Evolutionary conservation across 2,888 invertebrate species (phyloP), one percentile per base, ranked within the genome.

Genomic region (Microchrysa polita): DNA sequence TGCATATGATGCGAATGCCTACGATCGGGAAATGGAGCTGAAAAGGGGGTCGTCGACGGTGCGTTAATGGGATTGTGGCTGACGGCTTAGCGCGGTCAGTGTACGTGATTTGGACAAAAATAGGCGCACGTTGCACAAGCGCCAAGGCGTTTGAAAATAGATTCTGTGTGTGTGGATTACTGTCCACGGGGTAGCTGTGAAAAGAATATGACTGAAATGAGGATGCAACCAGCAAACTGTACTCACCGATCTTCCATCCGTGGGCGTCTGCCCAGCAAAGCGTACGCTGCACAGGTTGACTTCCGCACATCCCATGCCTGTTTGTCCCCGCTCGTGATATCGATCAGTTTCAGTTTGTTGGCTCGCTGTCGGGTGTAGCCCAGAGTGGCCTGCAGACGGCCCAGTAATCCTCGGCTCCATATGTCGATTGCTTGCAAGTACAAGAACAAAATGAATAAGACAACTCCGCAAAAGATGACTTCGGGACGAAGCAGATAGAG

Each of bases 191-290:
- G 52, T 5, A 55, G 2, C 55, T 18, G 10, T n/a, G 61, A n/a
- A 34, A 63, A 23, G 7, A 53, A 67, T 53, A 14, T 10, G 22
- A 16, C 18, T 5, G 12, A 57, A 22, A 52, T 48, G 16, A 12
- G 10, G 12, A 5, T 52, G 53, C 20, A 65, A 52, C 20, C 5
- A 14, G 57, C 20, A 22, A 22, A 52, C 22, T 9, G 18, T 67
- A 78, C 81, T 80, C 74, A 85, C 81, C 96, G 88, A 84, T 97
- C 97, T 87, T 97, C 97, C 97, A 97, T 97, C 78, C 92, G 92
- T 76, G 93, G 91, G 80, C 97, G 87, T 77, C 95, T 88, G 1
- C 97, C 97, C 85, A 95, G 93, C 76, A 97, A 90, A 34, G 97
- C 96, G 85, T 93, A 97, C 57, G 92, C 95, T 34, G 95, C 94